phyloP scores from a whole-genome alignment of 2,113 vertebrate species.

The Procapra przewalskii region DNA sequence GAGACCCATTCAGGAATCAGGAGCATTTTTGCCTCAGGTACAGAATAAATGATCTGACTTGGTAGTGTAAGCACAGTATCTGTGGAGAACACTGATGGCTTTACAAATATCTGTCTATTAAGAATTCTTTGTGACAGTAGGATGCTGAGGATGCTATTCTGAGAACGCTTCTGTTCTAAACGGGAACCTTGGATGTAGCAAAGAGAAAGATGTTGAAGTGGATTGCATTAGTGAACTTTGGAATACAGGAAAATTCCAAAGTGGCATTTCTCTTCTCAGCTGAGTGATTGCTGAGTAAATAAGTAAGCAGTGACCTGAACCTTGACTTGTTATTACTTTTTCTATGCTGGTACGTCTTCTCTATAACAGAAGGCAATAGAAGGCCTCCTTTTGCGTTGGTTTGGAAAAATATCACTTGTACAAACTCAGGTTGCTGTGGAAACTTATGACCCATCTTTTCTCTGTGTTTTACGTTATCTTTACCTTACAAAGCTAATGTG shows the following conservation, averaged over 20 bases:
- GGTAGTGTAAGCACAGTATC: neutral
- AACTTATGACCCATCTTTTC: neutral
- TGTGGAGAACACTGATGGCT: neutral
- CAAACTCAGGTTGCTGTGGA: neutral
- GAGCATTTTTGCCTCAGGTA: constrained; percentile 70
- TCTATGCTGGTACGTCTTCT: neutral
- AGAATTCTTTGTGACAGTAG: neutral
- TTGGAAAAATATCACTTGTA: neutral
- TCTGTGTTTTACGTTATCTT: constrained; percentile 29
- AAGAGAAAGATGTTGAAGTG: neutral
- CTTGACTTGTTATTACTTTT: neutral
- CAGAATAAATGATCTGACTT: neutral
- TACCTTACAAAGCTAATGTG: neutral
- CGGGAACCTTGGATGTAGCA: neutral
- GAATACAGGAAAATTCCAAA: neutral
- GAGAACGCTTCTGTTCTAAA: neutral
- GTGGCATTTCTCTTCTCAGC: neutral
- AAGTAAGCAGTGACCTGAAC: neutral
- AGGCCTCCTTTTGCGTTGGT: neutral
- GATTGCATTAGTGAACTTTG: neutral
- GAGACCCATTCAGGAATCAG: constrained; percentile 76
- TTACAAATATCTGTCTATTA: neutral
- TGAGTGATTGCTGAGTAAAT: neutral
- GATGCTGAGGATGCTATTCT: neutral
- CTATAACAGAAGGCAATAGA: neutral